Evolutionary conservation across 2,888 invertebrate genomes (phyloP).

Genomic region (Cataglyphis cursor): DNA sequence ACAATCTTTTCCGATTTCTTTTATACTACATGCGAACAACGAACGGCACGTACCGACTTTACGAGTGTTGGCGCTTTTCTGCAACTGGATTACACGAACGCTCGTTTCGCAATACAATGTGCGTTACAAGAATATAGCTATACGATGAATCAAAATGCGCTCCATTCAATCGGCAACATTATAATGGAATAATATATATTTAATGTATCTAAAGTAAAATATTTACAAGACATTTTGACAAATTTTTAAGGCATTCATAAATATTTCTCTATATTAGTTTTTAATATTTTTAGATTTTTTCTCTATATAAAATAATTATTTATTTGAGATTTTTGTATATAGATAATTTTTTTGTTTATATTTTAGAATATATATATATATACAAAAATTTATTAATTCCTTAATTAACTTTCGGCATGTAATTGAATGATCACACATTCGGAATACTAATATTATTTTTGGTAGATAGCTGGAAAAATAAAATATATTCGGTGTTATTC

Average conservation of each 20-base stretch:
- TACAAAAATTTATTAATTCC: not conserved
- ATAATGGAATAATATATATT: not conserved
- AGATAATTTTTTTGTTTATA: too few species aligned
- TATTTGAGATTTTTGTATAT: too few species aligned
- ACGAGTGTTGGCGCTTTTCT: conserved; percentile 24
- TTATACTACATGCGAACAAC: conserved; percentile 38
- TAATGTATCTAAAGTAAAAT: not conserved
- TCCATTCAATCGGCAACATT: not conserved
- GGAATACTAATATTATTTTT: not conserved
- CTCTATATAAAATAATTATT: too few species aligned
- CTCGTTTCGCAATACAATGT: conserved; percentile 31
- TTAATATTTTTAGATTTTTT: not conserved
- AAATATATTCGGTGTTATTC: not conserved
- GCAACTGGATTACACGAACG: conserved; percentile 21
- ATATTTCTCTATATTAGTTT: not conserved
- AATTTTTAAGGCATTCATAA: not conserved
- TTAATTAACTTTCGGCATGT: not conserved
- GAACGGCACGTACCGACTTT: conserved; percentile 41
- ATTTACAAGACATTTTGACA: not conserved
- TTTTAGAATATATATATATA: too few species aligned
- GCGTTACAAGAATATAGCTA: not conserved
- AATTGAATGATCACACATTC: not conserved
- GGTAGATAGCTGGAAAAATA: not conserved
- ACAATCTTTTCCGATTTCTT: conserved; percentile 31
- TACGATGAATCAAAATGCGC: not conserved